A percentile compares a stretch with the other conserved stretches of the same genome.
Evolutionary conservation across 2,888 invertebrate genomes (phyloP).

Genomic region (Amphiduros pacificus): DNA sequence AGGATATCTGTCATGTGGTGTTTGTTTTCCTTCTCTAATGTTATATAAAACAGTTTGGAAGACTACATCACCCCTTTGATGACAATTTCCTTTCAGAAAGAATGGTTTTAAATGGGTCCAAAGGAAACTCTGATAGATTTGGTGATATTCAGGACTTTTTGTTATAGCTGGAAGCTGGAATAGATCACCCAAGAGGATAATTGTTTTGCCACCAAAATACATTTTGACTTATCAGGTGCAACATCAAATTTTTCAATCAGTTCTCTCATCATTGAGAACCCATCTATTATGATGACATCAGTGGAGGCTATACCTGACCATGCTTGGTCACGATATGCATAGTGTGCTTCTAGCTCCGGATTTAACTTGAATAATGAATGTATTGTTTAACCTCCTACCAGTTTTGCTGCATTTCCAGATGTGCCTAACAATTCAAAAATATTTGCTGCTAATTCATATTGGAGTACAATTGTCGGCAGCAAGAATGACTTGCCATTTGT

Average conservation of each 20-base stretch:
- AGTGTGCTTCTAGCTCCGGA: not conserved
- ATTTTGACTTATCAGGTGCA: not conserved
- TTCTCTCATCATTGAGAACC: slow-evolving; percentile 4
- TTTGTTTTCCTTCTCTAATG: not conserved
- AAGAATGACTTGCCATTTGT: not conserved
- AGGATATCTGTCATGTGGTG: not conserved
- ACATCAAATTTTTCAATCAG: slow-evolving; percentile 1
- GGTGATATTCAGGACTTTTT: not conserved
- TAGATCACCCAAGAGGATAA: slow-evolving; percentile 5
- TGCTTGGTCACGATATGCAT: not conserved
- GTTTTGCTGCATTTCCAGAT: slow-evolving; percentile 2
- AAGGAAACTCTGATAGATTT: not conserved
- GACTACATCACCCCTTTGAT: not conserved
- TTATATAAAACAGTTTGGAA: not conserved
- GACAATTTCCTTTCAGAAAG: not conserved
- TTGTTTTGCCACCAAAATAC: slow-evolving; percentile 3
- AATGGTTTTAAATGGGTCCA: not conserved
- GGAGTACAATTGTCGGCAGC: not conserved
- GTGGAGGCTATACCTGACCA: slow-evolving; percentile 3
- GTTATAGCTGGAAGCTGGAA: slow-evolving; percentile 1
- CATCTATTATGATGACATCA: slow-evolving; percentile 8
- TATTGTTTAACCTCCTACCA: slow-evolving; percentile 1
- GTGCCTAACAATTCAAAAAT: not conserved
- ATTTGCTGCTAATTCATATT: not conserved
- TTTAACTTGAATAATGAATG: slow-evolving; percentile 1